These are phyloP conservation scores for Cephus pulcher DNA, from an alignment of 2,888 invertebrate species.

Conservation along the genomic window DNA sequence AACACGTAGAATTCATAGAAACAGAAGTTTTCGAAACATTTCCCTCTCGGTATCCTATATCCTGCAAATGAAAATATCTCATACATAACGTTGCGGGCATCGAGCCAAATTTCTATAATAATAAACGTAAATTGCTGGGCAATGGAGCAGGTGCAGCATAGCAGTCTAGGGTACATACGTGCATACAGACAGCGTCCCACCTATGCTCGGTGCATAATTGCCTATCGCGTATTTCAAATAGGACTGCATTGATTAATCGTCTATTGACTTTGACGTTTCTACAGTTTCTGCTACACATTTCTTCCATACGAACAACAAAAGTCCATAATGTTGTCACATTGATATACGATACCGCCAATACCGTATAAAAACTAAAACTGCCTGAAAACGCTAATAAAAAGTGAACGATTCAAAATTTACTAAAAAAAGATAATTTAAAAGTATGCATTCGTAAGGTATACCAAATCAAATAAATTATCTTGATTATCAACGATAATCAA, in stretches of 20 bases:
- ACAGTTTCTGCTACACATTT: not conserved
- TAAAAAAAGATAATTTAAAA: not conserved
- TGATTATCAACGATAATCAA: not conserved
- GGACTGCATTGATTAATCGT: not conserved
- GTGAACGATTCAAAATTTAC: no score
- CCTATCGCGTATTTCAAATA: not conserved
- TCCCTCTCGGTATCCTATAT: not conserved
- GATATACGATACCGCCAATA: not conserved
- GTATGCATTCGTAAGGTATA: not conserved
- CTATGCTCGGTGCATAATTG: not conserved
- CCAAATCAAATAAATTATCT: not conserved
- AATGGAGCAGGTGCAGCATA: slow-evolving; percentile 3
- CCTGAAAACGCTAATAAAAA: not conserved
- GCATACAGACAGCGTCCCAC: not conserved
- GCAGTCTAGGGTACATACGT: not conserved
- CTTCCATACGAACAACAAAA: not conserved
- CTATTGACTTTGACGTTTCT: not conserved
- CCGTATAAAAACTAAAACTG: not conserved
- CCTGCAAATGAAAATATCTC: slow-evolving; percentile 1
- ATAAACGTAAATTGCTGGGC: slow-evolving; percentile 4
- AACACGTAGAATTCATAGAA: slow-evolving; percentile 5
- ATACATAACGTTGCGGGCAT: not conserved
- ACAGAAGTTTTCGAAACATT: slow-evolving; percentile 3
- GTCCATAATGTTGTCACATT: not conserved
- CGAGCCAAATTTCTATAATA: slow-evolving; percentile 6